Conservation (phyloP, 1,140 invertebrate genomes). For the Vollenhovia emeryi region DNA sequence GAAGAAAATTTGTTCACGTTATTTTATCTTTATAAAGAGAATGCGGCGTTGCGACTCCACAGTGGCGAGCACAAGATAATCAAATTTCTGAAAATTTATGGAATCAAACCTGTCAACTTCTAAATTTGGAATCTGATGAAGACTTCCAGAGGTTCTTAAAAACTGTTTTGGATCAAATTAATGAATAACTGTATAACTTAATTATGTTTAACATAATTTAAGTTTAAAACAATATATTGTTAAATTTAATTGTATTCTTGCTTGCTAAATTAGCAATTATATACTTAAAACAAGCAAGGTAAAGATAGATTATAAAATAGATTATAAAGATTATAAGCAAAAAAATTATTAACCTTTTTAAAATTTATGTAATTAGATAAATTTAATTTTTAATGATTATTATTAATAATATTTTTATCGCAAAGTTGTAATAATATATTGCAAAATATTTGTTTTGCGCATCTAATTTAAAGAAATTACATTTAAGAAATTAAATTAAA, state of each 20-base stretch:
- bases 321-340: background rate
- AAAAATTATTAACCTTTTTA: background rate
- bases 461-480: background rate
- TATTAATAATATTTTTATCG: background rate
- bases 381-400: background rate
- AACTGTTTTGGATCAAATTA: background rate
- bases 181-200: background rate
- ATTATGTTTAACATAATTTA: background rate
- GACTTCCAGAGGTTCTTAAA: background rate
- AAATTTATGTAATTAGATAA: background rate
- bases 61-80: background rate
- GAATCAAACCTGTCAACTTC: constrained; percentile 13
- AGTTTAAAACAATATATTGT: background rate
- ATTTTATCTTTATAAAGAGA: background rate
- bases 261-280: background rate
- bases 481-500: background rate
- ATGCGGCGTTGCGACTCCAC: background rate
- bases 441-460: background rate
- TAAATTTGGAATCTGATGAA: constrained; percentile 1
- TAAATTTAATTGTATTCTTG: background rate
- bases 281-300: background rate
- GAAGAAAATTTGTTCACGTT: background rate
- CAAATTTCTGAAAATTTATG: background rate
- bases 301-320: background rate
- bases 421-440: background rate